Conservation (phyloP, 92 coral and sea anemone genomes). For the Zoanthus solanderi region DNA sequence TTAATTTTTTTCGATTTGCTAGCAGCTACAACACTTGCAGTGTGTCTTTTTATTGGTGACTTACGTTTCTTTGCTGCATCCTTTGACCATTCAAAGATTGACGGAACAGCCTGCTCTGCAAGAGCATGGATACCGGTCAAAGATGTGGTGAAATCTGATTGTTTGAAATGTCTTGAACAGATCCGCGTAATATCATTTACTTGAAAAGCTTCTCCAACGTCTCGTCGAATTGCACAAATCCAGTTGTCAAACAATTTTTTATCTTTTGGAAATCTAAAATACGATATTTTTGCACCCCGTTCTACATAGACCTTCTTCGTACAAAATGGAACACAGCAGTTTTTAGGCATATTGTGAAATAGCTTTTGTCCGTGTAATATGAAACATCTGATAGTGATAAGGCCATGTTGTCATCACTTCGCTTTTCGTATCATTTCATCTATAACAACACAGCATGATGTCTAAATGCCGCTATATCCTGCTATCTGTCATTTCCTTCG, state of each 20-base stretch:
- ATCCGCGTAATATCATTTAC: conserved; percentile 65
- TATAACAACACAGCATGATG: too few relatives aligned
- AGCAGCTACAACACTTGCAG: background rate
- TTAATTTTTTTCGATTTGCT: background rate
- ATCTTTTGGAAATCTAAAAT: conserved; percentile 65
- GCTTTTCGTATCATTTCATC: background rate
- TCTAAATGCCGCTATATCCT: background rate
- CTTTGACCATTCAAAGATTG: conserved; percentile 56
- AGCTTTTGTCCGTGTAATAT: background rate
- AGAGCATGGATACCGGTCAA: conserved; percentile 43
- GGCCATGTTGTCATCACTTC: background rate
- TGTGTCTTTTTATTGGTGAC: conserved; percentile 30
- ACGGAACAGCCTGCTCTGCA: conserved; percentile 49
- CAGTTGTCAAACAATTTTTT: conserved; percentile 56
- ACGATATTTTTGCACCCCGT: conserved; percentile 66
- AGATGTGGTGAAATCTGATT: conserved; percentile 41
- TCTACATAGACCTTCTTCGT: conserved; percentile 67
- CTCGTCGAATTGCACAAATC: conserved; percentile 75
- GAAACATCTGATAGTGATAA: background rate
- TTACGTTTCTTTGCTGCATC: conserved; percentile 43
- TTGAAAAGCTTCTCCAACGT: conserved; percentile 66
- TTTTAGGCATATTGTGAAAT: conserved; percentile 52
- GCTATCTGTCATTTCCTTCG: background rate
- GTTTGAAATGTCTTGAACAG: conserved; percentile 77
- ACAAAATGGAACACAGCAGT: conserved; percentile 78